Conservation (phyloP, 2,888 invertebrate species). For the Tetragonisca angustula region DNA sequence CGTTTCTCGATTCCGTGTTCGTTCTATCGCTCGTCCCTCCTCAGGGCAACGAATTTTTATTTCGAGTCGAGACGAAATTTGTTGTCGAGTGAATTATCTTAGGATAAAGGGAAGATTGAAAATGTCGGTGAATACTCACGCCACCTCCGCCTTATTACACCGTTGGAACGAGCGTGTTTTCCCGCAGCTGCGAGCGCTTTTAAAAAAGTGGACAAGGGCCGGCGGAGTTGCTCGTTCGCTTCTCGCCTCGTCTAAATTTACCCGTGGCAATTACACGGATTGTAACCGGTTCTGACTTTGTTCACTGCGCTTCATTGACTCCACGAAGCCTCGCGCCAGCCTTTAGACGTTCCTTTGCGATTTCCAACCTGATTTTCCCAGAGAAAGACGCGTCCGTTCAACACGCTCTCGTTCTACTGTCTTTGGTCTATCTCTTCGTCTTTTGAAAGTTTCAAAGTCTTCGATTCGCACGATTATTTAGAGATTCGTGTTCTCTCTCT, state of each 20-base stretch:
- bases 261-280: conserved; percentile 70
- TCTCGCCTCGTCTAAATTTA: conserved; percentile 68
- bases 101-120: not conserved
- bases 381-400: conserved; percentile 22
- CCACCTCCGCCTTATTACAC: conserved; percentile 11
- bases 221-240: conserved; percentile 18
- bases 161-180: conserved; percentile 14
- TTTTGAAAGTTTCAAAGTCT: not conserved
- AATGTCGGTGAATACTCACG: not conserved
- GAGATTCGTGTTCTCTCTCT: not conserved
- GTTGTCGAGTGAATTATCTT: not conserved
- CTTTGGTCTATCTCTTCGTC: not conserved
- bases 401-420: not conserved
- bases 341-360: conserved; percentile 30
- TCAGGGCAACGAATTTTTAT: no score
- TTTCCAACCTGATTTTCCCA: conserved; percentile 38
- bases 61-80: not conserved
- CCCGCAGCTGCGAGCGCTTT: conserved; percentile 23
- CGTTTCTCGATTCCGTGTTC: not conserved
- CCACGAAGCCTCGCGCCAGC: conserved; percentile 36
- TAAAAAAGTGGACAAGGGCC: conserved; percentile 39
- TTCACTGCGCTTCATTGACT: conserved; percentile 69
- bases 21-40: no score
- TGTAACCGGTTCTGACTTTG: conserved; percentile 72
- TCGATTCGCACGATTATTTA: not conserved